Evolutionary conservation across 2,113 vertebrate genomes (phyloP).

Genomic region (Odontesthes bonariensis): DNA sequence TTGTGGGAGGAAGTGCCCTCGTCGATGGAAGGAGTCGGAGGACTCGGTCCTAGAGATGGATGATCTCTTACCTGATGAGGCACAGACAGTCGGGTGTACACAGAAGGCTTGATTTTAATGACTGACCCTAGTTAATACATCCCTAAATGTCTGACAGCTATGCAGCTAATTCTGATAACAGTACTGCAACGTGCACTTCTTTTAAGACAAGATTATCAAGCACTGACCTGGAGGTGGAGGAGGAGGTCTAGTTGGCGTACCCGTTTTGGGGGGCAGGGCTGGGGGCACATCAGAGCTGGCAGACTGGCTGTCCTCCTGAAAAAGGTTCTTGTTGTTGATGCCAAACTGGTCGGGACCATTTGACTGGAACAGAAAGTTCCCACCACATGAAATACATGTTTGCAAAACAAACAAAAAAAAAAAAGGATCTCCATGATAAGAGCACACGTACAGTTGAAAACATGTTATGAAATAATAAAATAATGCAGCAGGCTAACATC

Average conservation of each 20-base stretch:
- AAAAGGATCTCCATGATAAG: not conserved
- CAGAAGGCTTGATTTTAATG: not conserved
- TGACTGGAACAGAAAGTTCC: slow-evolving; percentile 78
- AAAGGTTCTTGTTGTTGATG: slow-evolving; percentile 88
- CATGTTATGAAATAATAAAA: too few relatives aligned
- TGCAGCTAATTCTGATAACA: not conserved
- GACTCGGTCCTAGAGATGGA: slow-evolving; percentile 90
- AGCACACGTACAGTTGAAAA: too few relatives aligned
- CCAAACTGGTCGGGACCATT: slow-evolving; percentile 89
- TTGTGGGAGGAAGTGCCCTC: slow-evolving; percentile 91
- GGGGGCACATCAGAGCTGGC: slow-evolving; percentile 89
- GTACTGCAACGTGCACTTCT: not conserved
- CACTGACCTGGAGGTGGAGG: slow-evolving; percentile 94
- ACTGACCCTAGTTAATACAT: too few relatives aligned
- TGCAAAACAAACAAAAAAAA: not conserved
- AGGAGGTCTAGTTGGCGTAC: slow-evolving; percentile 95
- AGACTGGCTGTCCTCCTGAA: slow-evolving; percentile 86
- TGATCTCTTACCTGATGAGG: slow-evolving; percentile 90
- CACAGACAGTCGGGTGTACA: slow-evolving; percentile 56
- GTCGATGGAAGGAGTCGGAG: slow-evolving; percentile 92
- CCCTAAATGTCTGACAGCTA: not conserved
- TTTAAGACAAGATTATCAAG: not conserved
- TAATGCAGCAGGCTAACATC: too few relatives aligned
- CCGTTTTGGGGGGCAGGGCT: slow-evolving; percentile 94
- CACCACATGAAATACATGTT: not conserved